Evolutionary conservation across 2,888 invertebrate species (phyloP).

Genomic region (Notodonta ziczac): DNA sequence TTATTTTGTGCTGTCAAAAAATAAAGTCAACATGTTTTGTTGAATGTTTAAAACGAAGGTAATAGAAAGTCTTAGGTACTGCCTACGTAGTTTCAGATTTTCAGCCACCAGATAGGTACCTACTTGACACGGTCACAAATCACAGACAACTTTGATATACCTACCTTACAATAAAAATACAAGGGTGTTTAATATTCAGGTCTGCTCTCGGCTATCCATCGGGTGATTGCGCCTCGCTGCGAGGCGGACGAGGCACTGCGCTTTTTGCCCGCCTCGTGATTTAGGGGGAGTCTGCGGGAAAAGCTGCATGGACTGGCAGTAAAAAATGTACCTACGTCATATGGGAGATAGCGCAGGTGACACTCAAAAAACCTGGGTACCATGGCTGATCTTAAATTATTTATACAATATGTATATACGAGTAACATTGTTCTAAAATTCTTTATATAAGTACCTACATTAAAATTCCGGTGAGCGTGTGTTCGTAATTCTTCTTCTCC

Average conservation of each 20-base stretch:
- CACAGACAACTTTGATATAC: conserved; percentile 42
- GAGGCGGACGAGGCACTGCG: conserved; percentile 40
- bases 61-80: too few relatives aligned
- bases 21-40: too few relatives aligned
- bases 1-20: too few relatives aligned
- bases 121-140: conserved; percentile 23
- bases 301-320: conserved; percentile 23
- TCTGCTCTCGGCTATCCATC: conserved; percentile 57
- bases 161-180: conserved; percentile 37
- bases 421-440: too few relatives aligned
- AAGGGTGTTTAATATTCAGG: conserved; percentile 63
- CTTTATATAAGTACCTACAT: too few relatives aligned
- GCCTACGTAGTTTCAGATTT: neutral
- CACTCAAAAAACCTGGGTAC: neutral
- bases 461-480: too few relatives aligned
- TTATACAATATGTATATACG: too few relatives aligned
- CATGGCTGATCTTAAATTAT: too few relatives aligned
- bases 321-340: conserved; percentile 14
- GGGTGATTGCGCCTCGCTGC: conserved; percentile 61
- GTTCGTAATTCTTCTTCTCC: too few relatives aligned
- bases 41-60: too few relatives aligned
- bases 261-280: conserved; percentile 36
- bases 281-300: conserved; percentile 33
- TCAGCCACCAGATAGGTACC: neutral
- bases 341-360: neutral